Base-by-base conservation (phyloP, 2,888 invertebrate species). In the Pollenia labialis region DNA sequence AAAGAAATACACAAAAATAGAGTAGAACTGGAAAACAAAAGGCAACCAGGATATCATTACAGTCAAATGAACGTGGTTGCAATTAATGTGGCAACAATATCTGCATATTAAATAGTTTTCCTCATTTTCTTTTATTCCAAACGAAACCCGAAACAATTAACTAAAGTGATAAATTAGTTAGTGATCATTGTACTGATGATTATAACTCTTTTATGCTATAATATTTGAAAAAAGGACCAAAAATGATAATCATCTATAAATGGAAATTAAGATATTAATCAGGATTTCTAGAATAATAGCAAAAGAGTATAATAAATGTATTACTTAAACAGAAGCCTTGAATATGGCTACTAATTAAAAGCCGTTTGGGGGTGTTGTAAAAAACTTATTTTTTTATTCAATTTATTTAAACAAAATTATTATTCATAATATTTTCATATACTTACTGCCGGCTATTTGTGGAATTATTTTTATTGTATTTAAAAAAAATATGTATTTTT, bases 131-230 rank as follows among this genome's bases (percentile, higher is more conserved):
- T 81, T 44, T 50, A 66, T 64, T 46, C 18, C 48, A 60, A 23
- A 48, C 32, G 56, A 60, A 40, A 48, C 23, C 89, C 88, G 88
- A 71, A 90, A 90, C 90, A 91, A 89, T 88, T 88, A 87, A 75
- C 80, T 71, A 69, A 91, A 91, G 91, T 91, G 91, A 90, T 91
- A 91, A 91, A 91, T 91, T 91, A 91, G 90, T 91, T 50, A 90
- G 82, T 88, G 88, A 88, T 88, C 87, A 89, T 83, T 88, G 88
- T 42, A 42, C 16, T 87, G 88, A 90, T 88, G 87, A 88, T 89
- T 80, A 58, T 71, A 58, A n/a, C 58, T 54, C 46, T 62, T 52
- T 52, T 68, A 68, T 68, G 12, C 50, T 69, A 1, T 48, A 23
- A 32, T 32, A 32, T 32, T 6, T 32, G 32, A 32, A 32, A 32